A percentile compares a stretch with the other conserved stretches of the same genome.
Evolutionary conservation across 2,797 vertebrate species (phyloP).

Genomic region (Brachymystax lenok): DNA sequence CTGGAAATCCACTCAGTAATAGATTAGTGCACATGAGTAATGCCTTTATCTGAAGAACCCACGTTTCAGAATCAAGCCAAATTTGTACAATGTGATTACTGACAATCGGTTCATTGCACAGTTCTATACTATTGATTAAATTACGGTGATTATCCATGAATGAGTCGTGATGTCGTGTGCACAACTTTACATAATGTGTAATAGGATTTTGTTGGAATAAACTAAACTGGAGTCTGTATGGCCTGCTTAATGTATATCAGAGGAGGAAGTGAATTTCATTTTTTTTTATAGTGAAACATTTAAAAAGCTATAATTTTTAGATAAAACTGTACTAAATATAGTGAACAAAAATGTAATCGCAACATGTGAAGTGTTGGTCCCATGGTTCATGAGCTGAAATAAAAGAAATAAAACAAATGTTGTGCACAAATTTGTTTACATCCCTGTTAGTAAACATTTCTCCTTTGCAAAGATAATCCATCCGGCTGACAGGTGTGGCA

Average conservation of each 20-base stretch:
- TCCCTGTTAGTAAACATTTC: no score
- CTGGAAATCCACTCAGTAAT: slow-evolving; percentile 69
- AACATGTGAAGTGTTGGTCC: no score
- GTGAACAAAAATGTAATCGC: no score
- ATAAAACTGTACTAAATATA: no score
- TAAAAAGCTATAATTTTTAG: slow-evolving; percentile 54
- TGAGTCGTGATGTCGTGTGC: neutral
- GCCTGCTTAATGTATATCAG: neutral
- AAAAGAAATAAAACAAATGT: no score
- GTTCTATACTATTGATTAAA: neutral
- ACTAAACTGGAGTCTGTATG: neutral
- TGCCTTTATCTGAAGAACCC: neutral
- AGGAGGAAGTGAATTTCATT: no score
- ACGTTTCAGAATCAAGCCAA: neutral
- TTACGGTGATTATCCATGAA: neutral
- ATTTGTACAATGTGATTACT: neutral
- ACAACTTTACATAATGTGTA: neutral
- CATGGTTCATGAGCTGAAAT: no score
- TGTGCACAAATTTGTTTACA: no score
- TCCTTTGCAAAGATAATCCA: no score
- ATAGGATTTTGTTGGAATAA: neutral
- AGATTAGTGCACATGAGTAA: neutral
- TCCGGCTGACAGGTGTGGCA: no score
- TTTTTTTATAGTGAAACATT: slow-evolving; percentile 34
- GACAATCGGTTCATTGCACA: neutral